Conservation (phyloP, 2,888 invertebrate genomes). For the Sialis lutaria region DNA sequence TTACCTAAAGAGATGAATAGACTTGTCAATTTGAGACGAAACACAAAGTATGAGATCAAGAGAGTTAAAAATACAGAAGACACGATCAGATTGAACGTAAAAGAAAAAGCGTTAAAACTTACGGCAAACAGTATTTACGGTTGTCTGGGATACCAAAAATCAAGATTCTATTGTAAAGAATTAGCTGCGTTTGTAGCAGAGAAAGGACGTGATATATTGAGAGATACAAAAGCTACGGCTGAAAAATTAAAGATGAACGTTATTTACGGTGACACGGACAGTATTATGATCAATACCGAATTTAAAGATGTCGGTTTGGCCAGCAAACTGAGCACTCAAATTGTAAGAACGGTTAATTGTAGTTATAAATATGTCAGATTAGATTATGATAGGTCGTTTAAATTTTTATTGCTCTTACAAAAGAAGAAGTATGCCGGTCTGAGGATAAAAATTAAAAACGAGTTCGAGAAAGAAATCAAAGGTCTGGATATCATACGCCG, state of each 20-base stretch:
- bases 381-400: constrained; percentile 95
- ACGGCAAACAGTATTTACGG: constrained; percentile 99
- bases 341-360: constrained; percentile 87
- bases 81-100: too few species aligned
- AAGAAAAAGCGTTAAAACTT: constrained; percentile 79
- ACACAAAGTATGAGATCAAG: too few species aligned
- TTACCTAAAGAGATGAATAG: too few species aligned
- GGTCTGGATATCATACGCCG: constrained; percentile 91
- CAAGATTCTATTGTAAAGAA: constrained; percentile 91
- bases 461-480: constrained; percentile 73
- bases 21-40: too few species aligned
- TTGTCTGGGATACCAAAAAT: constrained; percentile 76
- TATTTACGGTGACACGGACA: constrained; percentile 98
- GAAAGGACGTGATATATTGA: constrained; percentile 80
- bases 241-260: constrained; percentile 84
- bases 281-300: constrained; percentile 97
- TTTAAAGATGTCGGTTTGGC: constrained; percentile 66
- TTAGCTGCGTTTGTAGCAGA: constrained; percentile 92
- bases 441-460: constrained; percentile 44
- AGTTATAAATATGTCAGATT: constrained; percentile 85
- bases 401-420: constrained; percentile 80
- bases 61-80: too few species aligned
- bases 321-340: constrained; percentile 48
- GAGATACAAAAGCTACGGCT: constrained; percentile 82
- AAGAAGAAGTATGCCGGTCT: constrained; percentile 99